Evolutionary conservation across 2,113 vertebrate species (phyloP), one percentile per base, ranked within the genome.

Genomic region (Microtus pennsylvanicus): DNA sequence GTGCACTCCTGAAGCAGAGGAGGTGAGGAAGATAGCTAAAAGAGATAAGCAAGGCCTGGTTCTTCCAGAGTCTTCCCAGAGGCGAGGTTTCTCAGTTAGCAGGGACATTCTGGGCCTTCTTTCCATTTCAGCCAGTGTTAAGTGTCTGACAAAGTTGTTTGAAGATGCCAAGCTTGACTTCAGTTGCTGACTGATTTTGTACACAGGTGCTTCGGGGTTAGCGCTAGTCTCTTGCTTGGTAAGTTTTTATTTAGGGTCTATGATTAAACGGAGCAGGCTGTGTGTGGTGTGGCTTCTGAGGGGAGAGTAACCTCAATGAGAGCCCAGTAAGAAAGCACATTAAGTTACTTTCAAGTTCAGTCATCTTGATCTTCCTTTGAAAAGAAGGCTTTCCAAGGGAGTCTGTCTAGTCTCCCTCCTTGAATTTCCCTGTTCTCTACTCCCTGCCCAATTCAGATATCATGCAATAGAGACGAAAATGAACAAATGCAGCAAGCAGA

Each of bases 1-100:
- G 97, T 97, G 99, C 96, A 98, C 99, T 97, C 98, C 97, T 76
- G 99, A 99, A 96, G 97, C 93, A 81, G 99, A 99, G 22, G 99
- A 99, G 99, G 99, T 99, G 96, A 99, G 99, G 77, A 97, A 87
- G 95, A 94, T 3, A 19, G 85, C 26, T 83, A 74, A 75, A 33
- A 89, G 88, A 93, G 75, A 33, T 65, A 47, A 77, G 81, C 38
- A 38, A 47, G 58, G 55, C 45, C 80, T 65, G 78, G 89, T 42
- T 87, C 30, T 75, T 94, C 42, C 76, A 63, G 63, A 83, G 63
- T 90, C 72, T 69, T 69, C 78, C 22, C 38, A 93, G 88, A 86
- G 61, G 83, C 55, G 12, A 89, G 69, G 63, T 1, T 63, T 45
- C 81, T 65, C 58, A 85, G 38, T 77, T 14, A 42, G 5, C 65